Base-by-base conservation (phyloP, 1,140 invertebrate species). In the Pteromalus puparum region DNA sequence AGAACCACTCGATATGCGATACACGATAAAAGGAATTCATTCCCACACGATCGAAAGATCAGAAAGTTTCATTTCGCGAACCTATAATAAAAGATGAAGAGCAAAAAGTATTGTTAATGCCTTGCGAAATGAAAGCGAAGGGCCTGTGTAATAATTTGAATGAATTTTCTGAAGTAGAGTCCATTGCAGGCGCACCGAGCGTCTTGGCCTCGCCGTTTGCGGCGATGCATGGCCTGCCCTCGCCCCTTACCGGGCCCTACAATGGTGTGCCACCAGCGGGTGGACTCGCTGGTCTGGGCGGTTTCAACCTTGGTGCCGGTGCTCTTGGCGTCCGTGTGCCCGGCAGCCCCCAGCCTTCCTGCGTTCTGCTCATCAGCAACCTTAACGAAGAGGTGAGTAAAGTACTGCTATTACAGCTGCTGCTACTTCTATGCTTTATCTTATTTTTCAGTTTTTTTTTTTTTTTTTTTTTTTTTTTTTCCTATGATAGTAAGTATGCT, bases 381-480 rank as follows among this genome's bases (percentile, higher is more conserved):
- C 94, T 98, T 84, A 98, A 98, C 93, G 97, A 98, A 93, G 97
- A 98, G 97, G 97, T 98, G 94, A 94, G 94, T 94, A 88, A 15
- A 4, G 28, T n/a, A 61, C 18, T n/a, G 21, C 18, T 61, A n/a
- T 61, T 6, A n/a, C 21, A 18, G 53, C 21, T 53, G 73, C 74
- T 61, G 53, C 18, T 65, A 21, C 68, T 70, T 30, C 28, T 75
- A 46, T 28, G 34, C 24, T 21, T 53, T 26, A 38, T 61, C 26
- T 65, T 42, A 77, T n/a, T 67, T 24, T 18, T 74, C 30, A 34
- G 30, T 34, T 34, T 34, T 34, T 34, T 34, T 18, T 61, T 65
- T 30, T 81, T n/a, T 67, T 34, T 15, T 73, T n/a, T 73, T 26
- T 28, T n/a, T 28, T 28, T 70, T 46, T 48, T 12, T 48, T 48